Conservation (phyloP, 1,140 invertebrate genomes). For the Drosophila virilis region DNA sequence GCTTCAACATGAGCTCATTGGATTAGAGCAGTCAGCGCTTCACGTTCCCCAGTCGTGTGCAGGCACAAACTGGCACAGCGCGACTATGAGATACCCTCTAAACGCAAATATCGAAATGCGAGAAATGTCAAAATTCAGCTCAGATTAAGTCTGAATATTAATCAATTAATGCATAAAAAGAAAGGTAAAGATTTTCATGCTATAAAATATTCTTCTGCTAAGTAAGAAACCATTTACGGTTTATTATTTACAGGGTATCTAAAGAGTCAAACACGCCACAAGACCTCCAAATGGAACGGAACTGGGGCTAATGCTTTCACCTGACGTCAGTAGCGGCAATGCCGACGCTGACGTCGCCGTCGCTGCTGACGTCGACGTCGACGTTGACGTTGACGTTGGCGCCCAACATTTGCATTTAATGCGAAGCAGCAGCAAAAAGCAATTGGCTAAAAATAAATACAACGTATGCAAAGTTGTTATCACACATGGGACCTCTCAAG, state of each 20-base stretch:
- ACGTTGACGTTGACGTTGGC: background rate
- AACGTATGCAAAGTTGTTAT: slow-evolving; percentile 42
- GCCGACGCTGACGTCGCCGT: background rate
- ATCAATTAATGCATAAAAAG: too few species aligned
- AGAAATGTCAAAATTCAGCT: too few species aligned
- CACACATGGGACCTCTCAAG: slow-evolving; percentile 15
- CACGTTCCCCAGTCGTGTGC: background rate
- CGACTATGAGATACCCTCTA: slow-evolving; percentile 2
- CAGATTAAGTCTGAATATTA: too few species aligned
- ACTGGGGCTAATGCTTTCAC: slow-evolving; percentile 32
- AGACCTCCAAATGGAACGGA: background rate
- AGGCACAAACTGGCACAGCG: background rate
- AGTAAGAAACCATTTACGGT: too few species aligned
- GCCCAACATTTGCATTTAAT: slow-evolving; percentile 40
- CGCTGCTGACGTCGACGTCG: background rate
- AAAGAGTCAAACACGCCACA: too few species aligned
- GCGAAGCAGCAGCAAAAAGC: slow-evolving; percentile 36
- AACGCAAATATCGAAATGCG: too few species aligned
- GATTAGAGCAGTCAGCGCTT: background rate
- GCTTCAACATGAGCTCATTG: slow-evolving; percentile 8
- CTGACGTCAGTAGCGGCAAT: slow-evolving; percentile 29
- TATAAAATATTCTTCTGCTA: background rate
- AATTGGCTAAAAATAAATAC: slow-evolving; percentile 46
- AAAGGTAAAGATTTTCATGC: too few species aligned
- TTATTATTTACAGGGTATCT: slow-evolving; percentile 2